These are phyloP conservation scores for Drosophila ambigua DNA, from an alignment of 1,140 invertebrate species.

Conservation along the genomic window DNA sequence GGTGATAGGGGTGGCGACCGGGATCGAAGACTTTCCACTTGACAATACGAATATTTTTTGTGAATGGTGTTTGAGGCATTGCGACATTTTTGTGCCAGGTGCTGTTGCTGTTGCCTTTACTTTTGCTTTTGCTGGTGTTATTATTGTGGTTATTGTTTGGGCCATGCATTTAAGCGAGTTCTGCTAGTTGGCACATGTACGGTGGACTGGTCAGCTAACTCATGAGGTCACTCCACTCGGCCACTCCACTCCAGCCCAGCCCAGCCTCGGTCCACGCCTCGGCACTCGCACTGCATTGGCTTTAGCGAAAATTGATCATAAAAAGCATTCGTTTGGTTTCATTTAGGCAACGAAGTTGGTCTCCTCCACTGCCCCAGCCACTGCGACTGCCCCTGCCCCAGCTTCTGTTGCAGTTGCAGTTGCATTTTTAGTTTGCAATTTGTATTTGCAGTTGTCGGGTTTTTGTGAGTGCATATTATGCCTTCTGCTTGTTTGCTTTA, in stretches of 20 bases:
- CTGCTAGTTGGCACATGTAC: slow-evolving; percentile 33
- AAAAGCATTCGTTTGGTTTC: slow-evolving; percentile 66
- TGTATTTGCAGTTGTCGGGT: slow-evolving; percentile 55
- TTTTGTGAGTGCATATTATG: slow-evolving; percentile 64
- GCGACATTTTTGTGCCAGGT: slow-evolving; percentile 45
- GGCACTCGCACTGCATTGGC: not conserved
- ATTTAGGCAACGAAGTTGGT: slow-evolving; percentile 39
- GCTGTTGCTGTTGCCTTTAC: slow-evolving; percentile 8
- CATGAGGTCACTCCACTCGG: slow-evolving; percentile 48
- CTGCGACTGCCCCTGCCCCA: slow-evolving; percentile 5
- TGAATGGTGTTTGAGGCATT: slow-evolving; percentile 32
- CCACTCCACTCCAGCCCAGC: not conserved
- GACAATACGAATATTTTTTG: slow-evolving; percentile 8
- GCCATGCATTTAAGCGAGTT: slow-evolving; percentile 41
- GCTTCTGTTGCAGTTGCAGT: slow-evolving; percentile 28
- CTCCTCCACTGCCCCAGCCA: not conserved
- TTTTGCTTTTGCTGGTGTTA: not conserved
- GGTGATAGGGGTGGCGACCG: not conserved
- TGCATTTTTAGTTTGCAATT: slow-evolving; percentile 20
- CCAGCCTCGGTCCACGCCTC: slow-evolving; percentile 3
- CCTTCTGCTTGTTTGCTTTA: slow-evolving; percentile 72
- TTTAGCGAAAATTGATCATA: slow-evolving; percentile 58
- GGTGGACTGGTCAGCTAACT: slow-evolving; percentile 35
- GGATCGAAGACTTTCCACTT: slow-evolving; percentile 16
- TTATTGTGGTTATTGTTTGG: slow-evolving; percentile 41